Base-by-base conservation (phyloP, 92 coral and sea anemone genomes). In the Palythoa heliodiscus region DNA sequence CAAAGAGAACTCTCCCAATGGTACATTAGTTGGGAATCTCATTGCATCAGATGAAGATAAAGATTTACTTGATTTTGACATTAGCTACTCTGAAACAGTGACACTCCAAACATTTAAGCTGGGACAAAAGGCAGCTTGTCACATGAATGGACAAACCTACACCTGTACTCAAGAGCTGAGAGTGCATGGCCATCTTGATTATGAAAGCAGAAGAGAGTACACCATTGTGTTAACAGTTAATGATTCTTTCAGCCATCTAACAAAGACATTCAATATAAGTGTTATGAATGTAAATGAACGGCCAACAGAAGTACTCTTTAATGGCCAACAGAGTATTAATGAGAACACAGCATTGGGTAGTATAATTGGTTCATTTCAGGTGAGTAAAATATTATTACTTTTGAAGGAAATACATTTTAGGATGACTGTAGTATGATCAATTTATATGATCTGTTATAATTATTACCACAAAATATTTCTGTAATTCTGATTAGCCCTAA, bases 31-130 rank as follows among this genome's bases (percentile, higher is more conserved):
- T 5, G 98, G 98, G 4, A 79, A 76, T 20, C 61, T 96, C 47
- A 82, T 77, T 12, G 98, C 93, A 5, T 70, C 86, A 25, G 98
- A 96, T 78, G 95, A 96, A 64, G 98, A 96, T 67, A 78, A 90
- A 66, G 98, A 96, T 75, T 75, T 91, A 2, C 69, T 96, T 22
- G 71, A 89, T 52, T 96, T 92, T 85, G 78, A 86, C 66, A 89
- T 96, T 54, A 84, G 89, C 64, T 93, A 85, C 70, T 94, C 96
- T 76, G 91, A 92, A 50, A 17, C 39, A 2, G 77, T 13, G 52
- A 87, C 94, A 29, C 91, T 94, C 19, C 58, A 73, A 23, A 92
- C 76, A 47, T 96, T 96, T 85, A 57, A 76, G 7, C 74, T 96
- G 1, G 91, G 88, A 20, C 54, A 77, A 1, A 68, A 77, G 20